Evolutionary conservation across 2,797 vertebrate species (phyloP).

Genomic region (Onychomys leucogaster): DNA sequence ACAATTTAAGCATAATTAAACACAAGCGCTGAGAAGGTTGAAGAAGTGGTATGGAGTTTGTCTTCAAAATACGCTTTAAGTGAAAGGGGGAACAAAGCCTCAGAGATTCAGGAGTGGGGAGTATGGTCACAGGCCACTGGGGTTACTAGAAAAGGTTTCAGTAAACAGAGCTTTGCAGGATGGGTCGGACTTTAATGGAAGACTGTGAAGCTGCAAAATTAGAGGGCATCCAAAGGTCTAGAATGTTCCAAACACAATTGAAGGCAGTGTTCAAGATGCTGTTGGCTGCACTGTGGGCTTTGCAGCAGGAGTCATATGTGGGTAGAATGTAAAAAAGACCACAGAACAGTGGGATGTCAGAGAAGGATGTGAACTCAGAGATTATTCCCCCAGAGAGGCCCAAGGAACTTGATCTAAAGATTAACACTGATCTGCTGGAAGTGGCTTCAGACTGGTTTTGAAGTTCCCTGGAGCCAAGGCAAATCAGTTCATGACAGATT

Average conservation of each 20-base stretch:
- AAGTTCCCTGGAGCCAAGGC: background rate
- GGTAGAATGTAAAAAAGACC: background rate
- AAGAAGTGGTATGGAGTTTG: background rate
- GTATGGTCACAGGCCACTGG: background rate
- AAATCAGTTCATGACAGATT: background rate
- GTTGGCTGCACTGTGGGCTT: background rate
- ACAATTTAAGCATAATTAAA: background rate
- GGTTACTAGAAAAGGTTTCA: background rate
- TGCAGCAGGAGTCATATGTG: background rate
- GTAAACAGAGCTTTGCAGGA: background rate
- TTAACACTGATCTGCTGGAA: background rate
- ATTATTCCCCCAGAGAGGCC: background rate
- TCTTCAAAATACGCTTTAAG: background rate
- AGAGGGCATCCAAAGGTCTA: background rate
- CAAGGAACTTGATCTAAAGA: slow-evolving; percentile 6
- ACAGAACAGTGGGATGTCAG: background rate
- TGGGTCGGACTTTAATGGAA: background rate
- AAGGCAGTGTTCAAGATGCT: background rate
- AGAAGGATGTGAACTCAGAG: background rate
- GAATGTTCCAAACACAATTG: background rate
- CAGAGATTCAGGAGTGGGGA: background rate
- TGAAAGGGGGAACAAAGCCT: background rate
- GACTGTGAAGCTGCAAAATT: background rate
- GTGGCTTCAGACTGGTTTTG: background rate
- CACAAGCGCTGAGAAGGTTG: background rate